Conservation (phyloP, 2,113 vertebrate species). For the Hyla sarda region DNA sequence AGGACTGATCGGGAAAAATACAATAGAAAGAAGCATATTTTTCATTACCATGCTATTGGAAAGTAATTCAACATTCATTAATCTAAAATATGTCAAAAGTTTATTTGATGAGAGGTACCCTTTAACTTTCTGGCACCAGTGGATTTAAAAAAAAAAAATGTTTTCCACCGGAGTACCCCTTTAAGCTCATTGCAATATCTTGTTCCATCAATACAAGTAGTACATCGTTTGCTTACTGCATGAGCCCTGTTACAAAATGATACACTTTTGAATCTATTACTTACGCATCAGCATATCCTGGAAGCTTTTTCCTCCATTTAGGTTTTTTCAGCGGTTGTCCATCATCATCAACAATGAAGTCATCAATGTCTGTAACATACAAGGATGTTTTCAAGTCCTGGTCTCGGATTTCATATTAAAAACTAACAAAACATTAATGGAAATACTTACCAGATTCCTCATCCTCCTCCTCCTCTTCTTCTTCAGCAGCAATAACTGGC, state of each 20-base stretch:
- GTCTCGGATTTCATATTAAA: not conserved
- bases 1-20: too few relatives aligned
- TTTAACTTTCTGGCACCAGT: too few relatives aligned
- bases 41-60: too few relatives aligned
- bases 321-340: constrained; percentile 94
- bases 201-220: too few relatives aligned
- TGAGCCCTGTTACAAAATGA: not conserved
- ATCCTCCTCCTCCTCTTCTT: constrained; percentile 92
- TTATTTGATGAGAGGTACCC: too few relatives aligned
- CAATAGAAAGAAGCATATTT: too few relatives aligned
- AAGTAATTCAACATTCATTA: too few relatives aligned
- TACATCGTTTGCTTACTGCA: too few relatives aligned
- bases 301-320: constrained; percentile 93
- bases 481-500: constrained; percentile 75
- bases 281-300: constrained; percentile 97
- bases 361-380: constrained; percentile 85
- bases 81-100: too few relatives aligned
- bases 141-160: too few relatives aligned
- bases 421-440: not conserved
- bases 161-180: too few relatives aligned
- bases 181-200: too few relatives aligned
- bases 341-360: constrained; percentile 98
- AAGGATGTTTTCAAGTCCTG: not conserved
- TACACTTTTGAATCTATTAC: constrained; percentile 62
- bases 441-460: constrained; percentile 87